Evolutionary conservation across 2,113 vertebrate species (phyloP).

Genomic region (Carollia perspicillata): DNA sequence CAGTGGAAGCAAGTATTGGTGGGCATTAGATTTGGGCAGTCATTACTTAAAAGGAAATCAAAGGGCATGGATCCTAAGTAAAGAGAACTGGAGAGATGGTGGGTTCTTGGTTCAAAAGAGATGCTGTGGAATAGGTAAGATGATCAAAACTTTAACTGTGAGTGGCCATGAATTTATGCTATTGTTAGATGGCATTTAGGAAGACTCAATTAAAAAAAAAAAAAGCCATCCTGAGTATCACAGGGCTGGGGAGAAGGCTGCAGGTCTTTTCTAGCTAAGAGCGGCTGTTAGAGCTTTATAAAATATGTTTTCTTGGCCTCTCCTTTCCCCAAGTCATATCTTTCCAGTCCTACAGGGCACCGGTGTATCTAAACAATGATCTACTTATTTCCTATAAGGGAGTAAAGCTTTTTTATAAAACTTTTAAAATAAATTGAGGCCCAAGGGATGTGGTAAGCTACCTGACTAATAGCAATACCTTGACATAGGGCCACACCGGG

Average conservation of each 20-base stretch:
- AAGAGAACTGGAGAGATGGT: neutral
- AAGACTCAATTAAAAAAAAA: neutral
- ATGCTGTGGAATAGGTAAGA: neutral
- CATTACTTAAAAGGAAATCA: neutral
- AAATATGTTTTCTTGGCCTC: neutral
- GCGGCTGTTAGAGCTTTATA: slow-evolving; percentile 2
- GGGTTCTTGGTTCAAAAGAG: neutral
- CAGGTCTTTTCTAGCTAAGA: neutral
- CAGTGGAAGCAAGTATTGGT: neutral
- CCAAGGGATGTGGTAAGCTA: neutral
- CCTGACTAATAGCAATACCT: neutral
- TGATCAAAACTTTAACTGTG: neutral
- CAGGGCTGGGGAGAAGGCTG: neutral
- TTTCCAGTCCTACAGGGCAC: neutral
- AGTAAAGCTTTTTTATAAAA: neutral
- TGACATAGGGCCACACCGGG: neutral
- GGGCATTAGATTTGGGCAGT: neutral
- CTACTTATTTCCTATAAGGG: neutral
- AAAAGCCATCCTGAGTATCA: neutral
- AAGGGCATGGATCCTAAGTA: neutral
- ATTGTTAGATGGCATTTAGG: neutral
- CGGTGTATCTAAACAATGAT: neutral
- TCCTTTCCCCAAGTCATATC: neutral
- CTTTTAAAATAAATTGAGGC: neutral
- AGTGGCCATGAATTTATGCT: neutral